These are phyloP conservation scores for Mythimna vitellina DNA, from an alignment of 2,888 invertebrate species.

Conservation along the genomic window DNA sequence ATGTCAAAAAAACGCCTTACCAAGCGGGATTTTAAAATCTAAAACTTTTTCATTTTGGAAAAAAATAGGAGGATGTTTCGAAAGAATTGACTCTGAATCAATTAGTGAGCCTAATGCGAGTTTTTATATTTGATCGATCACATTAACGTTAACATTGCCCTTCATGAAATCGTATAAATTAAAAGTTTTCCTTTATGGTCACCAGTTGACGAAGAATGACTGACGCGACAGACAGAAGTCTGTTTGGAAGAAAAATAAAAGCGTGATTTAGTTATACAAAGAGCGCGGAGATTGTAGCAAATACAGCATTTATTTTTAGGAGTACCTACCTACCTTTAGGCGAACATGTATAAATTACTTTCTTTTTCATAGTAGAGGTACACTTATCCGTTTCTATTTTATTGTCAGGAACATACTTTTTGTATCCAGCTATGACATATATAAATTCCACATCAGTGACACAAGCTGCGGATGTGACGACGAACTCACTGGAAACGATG, in stretches of 20 bases:
- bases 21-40: too few relatives aligned
- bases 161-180: too few relatives aligned
- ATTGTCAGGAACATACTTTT: constrained; percentile 64
- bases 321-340: constrained; percentile 24
- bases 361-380: constrained; percentile 70
- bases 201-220: too few relatives aligned
- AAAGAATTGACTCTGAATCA: too few relatives aligned
- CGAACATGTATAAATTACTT: constrained; percentile 46
- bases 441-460: constrained; percentile 67
- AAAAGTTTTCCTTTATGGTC: too few relatives aligned
- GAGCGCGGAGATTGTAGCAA: background rate
- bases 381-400: constrained; percentile 67
- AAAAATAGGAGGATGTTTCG: too few relatives aligned
- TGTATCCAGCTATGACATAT: constrained; percentile 72
- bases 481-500: constrained; percentile 56
- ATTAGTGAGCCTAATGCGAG: too few relatives aligned
- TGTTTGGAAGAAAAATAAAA: background rate
- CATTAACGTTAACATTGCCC: too few relatives aligned
- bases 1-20: too few relatives aligned
- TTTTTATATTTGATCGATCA: too few relatives aligned
- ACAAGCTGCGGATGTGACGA: constrained; percentile 73
- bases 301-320: background rate
- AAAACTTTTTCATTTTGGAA: too few relatives aligned
- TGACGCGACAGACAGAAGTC: too few relatives aligned
- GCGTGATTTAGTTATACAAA: background rate